Conservation (phyloP, 2,888 invertebrate genomes). For the Cerastis rubricosa region DNA sequence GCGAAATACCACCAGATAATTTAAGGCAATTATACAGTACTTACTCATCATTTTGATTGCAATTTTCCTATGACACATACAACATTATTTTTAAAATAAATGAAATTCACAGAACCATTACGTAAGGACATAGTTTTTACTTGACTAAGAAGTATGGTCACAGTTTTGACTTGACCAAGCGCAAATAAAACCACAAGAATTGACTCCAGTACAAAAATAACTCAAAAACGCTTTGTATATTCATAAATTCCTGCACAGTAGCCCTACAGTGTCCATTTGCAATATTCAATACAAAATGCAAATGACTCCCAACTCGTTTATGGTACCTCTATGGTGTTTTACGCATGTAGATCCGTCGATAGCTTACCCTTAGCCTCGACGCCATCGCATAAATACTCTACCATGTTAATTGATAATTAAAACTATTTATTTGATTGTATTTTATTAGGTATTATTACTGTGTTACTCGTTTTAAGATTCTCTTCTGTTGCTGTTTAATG, state of each 20-base stretch:
- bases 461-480: constrained; percentile 42
- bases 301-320: constrained; percentile 64
- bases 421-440: constrained; percentile 64
- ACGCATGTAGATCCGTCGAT: constrained; percentile 73
- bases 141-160: neutral
- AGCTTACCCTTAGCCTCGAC: constrained; percentile 51
- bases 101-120: constrained; percentile 8
- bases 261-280: constrained; percentile 64
- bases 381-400: constrained; percentile 47
- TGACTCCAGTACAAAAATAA: constrained; percentile 30
- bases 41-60: constrained; percentile 23
- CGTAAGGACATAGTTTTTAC: neutral
- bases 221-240: constrained; percentile 55
- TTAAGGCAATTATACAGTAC: constrained; percentile 18
- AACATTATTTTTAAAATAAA: neutral
- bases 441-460: constrained; percentile 46
- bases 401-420: constrained; percentile 69
- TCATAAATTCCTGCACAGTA: constrained; percentile 62
- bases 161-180: neutral
- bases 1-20: constrained; percentile 43
- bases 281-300: constrained; percentile 69
- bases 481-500: constrained; percentile 22
- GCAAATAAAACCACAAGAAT: constrained; percentile 11
- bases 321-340: constrained; percentile 67
- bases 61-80: constrained; percentile 44